Conservation (phyloP, 2,113 vertebrate genomes). For the Hydrochoerus hydrochaeris region DNA sequence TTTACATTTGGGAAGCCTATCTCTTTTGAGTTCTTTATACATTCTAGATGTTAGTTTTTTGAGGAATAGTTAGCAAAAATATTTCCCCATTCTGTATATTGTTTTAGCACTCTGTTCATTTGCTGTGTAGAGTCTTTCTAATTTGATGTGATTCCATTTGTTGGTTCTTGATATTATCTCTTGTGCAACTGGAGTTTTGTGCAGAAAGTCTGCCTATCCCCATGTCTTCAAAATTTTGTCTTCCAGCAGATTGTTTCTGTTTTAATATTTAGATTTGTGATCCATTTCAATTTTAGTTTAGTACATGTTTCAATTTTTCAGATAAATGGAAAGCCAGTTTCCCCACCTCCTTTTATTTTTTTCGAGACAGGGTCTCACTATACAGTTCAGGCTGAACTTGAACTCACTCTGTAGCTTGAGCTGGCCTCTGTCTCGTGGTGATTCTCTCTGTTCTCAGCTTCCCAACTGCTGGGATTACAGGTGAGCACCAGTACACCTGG, state of each 20-base stretch:
- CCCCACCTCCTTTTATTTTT: not conserved
- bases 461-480: not conserved
- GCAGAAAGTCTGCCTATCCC: not conserved
- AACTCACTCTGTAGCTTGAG: not conserved
- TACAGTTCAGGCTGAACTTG: not conserved
- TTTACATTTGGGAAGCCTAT: not conserved
- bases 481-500: not conserved
- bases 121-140: not conserved
- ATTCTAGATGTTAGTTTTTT: not conserved
- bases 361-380: not conserved
- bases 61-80: not conserved
- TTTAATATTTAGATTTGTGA: not conserved
- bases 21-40: not conserved
- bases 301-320: not conserved
- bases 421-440: too few species aligned
- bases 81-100: not conserved
- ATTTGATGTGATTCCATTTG: not conserved
- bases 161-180: not conserved
- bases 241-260: not conserved
- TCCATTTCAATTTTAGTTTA: not conserved
- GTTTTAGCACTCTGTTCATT: not conserved
- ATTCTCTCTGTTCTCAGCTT: not conserved
- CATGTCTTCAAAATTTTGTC: not conserved
- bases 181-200: not conserved
- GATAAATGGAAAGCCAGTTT: not conserved